These are phyloP conservation scores for Cancer borealis DNA, from an alignment of 2,888 invertebrate genomes.

Conservation along the genomic window DNA sequence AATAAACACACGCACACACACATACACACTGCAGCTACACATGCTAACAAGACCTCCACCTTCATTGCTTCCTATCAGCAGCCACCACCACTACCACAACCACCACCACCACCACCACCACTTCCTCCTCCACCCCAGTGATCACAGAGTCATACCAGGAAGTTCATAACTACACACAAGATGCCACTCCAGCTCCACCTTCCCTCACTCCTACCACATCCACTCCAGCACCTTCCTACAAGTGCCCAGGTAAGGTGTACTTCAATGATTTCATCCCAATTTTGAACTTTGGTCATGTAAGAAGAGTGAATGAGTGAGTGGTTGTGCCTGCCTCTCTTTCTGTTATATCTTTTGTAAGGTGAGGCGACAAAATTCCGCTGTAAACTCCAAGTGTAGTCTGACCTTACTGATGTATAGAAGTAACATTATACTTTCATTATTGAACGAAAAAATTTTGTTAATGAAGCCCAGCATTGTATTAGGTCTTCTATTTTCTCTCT, in stretches of 20 bases:
- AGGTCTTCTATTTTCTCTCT: background rate
- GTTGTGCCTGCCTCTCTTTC: background rate
- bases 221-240: conserved; percentile 46
- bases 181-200: background rate
- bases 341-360: too few relatives aligned
- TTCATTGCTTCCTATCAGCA: background rate
- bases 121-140: background rate
- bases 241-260: conserved; percentile 57
- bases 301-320: background rate
- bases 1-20: background rate
- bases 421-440: too few relatives aligned
- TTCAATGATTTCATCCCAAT: background rate
- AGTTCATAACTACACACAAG: background rate
- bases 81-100: conserved; percentile 43
- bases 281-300: background rate
- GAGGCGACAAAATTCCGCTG: too few relatives aligned
- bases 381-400: too few relatives aligned
- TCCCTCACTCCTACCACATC: conserved; percentile 44
- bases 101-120: conserved; percentile 30
- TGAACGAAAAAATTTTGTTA: too few relatives aligned
- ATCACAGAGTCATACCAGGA: background rate
- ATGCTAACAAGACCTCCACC: conserved; percentile 1
- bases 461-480: too few relatives aligned
- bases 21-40: background rate
- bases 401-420: too few relatives aligned